These are phyloP conservation scores for Chalcosyrphus nemorum DNA, from an alignment of 2,888 invertebrate genomes.

Conservation along the genomic window DNA sequence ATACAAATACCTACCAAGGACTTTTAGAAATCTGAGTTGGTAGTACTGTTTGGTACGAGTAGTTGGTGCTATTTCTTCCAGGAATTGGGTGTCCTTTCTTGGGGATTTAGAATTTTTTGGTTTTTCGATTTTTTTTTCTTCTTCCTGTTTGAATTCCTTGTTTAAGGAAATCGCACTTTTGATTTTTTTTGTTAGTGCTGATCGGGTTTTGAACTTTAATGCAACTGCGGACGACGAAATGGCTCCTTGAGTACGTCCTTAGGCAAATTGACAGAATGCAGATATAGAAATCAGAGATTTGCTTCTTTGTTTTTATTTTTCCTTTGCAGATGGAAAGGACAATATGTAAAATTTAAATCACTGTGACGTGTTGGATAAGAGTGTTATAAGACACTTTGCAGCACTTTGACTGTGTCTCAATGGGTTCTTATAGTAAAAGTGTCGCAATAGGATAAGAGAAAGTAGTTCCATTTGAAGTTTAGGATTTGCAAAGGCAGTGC, in stretches of 20 bases:
- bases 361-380: slow-evolving; percentile 29
- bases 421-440: slow-evolving; percentile 1
- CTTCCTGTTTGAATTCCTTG: slow-evolving; percentile 14
- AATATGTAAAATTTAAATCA: slow-evolving; percentile 24
- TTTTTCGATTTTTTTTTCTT: slow-evolving; percentile 14
- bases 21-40: slow-evolving; percentile 27
- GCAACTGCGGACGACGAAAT: slow-evolving; percentile 51
- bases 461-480: neutral
- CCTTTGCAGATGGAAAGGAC: neutral
- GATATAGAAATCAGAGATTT: slow-evolving; percentile 38
- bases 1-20: slow-evolving; percentile 63
- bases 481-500: no score
- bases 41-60: no score
- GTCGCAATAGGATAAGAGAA: neutral
- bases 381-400: slow-evolving; percentile 36
- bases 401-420: slow-evolving; percentile 28
- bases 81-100: slow-evolving; percentile 25
- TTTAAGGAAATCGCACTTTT: slow-evolving; percentile 34
- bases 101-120: slow-evolving; percentile 21
- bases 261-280: slow-evolving; percentile 70
- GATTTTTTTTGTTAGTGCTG: slow-evolving; percentile 11
- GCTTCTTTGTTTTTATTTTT: neutral
- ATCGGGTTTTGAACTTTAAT: slow-evolving; percentile 46
- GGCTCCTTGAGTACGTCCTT: slow-evolving; percentile 29
- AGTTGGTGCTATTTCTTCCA: slow-evolving; percentile 6